Base-by-base conservation (phyloP, 1,140 invertebrate species). In the Mesaphorura yosii region DNA sequence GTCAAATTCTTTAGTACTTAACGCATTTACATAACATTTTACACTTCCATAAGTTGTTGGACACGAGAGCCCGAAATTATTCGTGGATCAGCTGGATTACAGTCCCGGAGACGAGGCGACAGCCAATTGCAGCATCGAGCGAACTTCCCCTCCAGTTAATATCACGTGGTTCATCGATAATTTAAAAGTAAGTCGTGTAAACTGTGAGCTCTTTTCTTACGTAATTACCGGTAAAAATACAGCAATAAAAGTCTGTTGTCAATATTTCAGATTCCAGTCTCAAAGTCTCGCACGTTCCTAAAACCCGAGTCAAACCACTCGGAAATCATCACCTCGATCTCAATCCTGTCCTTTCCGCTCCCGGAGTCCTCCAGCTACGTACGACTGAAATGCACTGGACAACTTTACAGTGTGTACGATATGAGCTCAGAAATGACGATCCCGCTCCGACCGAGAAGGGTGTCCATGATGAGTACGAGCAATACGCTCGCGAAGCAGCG, bases 391-490 rank as follows among this genome's bases (percentile, higher is more conserved):
- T 55, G 53, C 20, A 49, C 46, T 39, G 53, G 53, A 20, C 29
- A n/a, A 42, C 39, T 55, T 1, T 55, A 29, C 47, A 40, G 50
- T 27, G 28, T 55, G 15, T 55, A 55, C 26, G 22, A 25, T 6
- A 48, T 41, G 46, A 49, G 46, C 7, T 55, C 53, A 68, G 46
- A 27, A 84, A 84, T 83, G 27, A 6, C 50, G 28, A 42, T 56
- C 48, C 51, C 55, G 38, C 46, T 48, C 5, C 31, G 37, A 22
- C 46, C 46, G 5, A 12, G 29, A 4, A 7, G 46, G 17, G n/a
- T 48, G 3, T 48, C 46, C 27, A 48, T 48, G 46, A 37, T 48
- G 28, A 48, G 46, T 31, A 48, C 46, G 19, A 48, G 27, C 37
- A 27, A 27, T 7, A 22, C 31, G 17, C 31, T 31, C 10, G 14